Base-by-base conservation (phyloP, 2,113 vertebrate species). In the Pomatorhinus ruficollis region DNA sequence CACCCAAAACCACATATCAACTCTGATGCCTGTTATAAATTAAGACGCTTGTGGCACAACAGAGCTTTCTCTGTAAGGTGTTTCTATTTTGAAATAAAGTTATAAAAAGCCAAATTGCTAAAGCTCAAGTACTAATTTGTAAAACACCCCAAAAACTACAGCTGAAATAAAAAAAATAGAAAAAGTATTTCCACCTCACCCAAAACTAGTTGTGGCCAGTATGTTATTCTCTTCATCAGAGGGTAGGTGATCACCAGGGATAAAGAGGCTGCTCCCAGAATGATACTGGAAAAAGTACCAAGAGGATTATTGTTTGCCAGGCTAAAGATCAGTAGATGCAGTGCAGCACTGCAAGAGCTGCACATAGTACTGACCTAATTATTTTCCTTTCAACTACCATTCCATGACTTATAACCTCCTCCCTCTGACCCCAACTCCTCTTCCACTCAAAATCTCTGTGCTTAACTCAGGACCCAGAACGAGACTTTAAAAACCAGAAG, bases 191-290 rank as follows among this genome's bases (percentile, higher is more conserved):
- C 63, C 89, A 89, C 63, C 97, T 96, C 96, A 99, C 99, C 99
- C 93, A 99, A 91, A 68, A 98, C 97, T 28, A 99, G 84, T 93
- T 99, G 99, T 74, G 99, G 99, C 99, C 99, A 99, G 14, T 99
- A 99, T 0, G 99, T 99, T 96, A 99, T 96, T 97, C 99, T 99
- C 97, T 99, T 99, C 99, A 99, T 99, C 87, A 99, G 95, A 3
- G 99, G 99, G 70, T 99, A 99, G 74, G 98, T 98, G 93, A 99
- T 47, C 64, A 99, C 99, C 33, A 99, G 98, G 45, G 97, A 98
- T 53, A 99, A 95, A 4, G 99, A 99, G 17, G 99, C 97, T 63
- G 99, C 98, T 91, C 99, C 99, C 87, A 99, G 98, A 75, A 97
- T 68, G 30, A 99, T 98, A 87, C 99, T 99, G 96, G 66, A 97